phyloP scores from a whole-genome alignment of 2,797 vertebrate species.

The Poeciliopsis turneri region DNA sequence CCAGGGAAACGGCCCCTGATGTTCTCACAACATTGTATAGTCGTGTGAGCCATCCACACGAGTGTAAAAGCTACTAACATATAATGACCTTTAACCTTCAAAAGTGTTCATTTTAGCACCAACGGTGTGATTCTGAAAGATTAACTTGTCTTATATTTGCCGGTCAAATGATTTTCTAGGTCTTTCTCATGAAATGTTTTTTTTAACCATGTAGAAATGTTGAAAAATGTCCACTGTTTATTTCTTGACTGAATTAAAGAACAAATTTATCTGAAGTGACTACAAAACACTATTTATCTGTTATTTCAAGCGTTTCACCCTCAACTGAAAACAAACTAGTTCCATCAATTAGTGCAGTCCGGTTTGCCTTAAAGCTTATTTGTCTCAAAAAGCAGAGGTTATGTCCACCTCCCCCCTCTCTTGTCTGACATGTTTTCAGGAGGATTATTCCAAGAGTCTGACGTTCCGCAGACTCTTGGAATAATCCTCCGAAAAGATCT shows the following conservation, averaged over 20 bases:
- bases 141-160: neutral
- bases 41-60: too few species aligned
- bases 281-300: neutral
- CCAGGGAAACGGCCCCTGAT: too few species aligned
- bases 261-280: neutral
- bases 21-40: too few species aligned
- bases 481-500: slow-evolving; percentile 37
- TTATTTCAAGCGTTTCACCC: neutral
- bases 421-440: neutral
- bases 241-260: neutral
- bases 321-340: neutral
- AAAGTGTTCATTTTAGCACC: neutral
- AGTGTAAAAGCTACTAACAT: neutral
- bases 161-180: neutral
- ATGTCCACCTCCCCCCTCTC: slow-evolving; percentile 11
- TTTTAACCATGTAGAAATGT: neutral
- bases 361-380: slow-evolving; percentile 1
- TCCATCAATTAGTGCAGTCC: neutral
- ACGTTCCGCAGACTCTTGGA: slow-evolving; percentile 23
- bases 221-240: neutral
- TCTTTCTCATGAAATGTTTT: neutral
- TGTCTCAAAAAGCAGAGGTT: neutral
- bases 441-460: neutral
- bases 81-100: neutral
- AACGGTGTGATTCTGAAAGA: neutral